phyloP scores from a whole-genome alignment of 2,113 vertebrate genomes.

The Bucco capensis region DNA sequence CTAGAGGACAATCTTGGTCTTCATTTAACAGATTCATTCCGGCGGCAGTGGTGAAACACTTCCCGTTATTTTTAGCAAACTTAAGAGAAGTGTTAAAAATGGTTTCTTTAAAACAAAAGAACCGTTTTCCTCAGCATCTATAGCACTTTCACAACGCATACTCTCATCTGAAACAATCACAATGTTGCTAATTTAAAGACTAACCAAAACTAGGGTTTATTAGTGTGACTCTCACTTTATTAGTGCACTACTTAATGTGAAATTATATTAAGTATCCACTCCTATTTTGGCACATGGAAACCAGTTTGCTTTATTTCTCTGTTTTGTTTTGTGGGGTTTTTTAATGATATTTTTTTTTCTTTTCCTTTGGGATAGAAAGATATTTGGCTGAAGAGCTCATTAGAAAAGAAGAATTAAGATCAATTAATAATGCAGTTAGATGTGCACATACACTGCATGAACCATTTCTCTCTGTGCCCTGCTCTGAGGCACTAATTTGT shows the following conservation, averaged over 20 bases:
- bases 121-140: constrained; percentile 29
- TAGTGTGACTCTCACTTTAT: constrained; percentile 29
- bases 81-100: constrained; percentile 64
- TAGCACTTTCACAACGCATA: background rate
- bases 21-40: background rate
- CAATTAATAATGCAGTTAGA: constrained; percentile 34
- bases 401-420: constrained; percentile 42
- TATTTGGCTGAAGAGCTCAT: constrained; percentile 6
- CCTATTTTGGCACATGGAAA: background rate
- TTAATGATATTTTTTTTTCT: background rate
- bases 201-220: constrained; percentile 24
- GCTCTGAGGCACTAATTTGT: background rate
- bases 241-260: constrained; percentile 8
- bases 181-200: constrained; percentile 57
- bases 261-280: background rate
- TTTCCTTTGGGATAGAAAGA: background rate
- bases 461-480: background rate
- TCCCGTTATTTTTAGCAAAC: constrained; percentile 66
- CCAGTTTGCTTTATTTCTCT: background rate
- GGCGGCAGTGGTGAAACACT: background rate
- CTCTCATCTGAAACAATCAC: constrained; percentile 10
- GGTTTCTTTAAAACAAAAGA: constrained; percentile 63
- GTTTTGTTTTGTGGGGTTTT: background rate
- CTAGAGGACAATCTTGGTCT: constrained; percentile 74
- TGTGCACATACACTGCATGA: background rate